Evolutionary conservation across 2,113 vertebrate species (phyloP), one percentile per base, ranked within the genome.

Genomic region (Tichodroma muraria): DNA sequence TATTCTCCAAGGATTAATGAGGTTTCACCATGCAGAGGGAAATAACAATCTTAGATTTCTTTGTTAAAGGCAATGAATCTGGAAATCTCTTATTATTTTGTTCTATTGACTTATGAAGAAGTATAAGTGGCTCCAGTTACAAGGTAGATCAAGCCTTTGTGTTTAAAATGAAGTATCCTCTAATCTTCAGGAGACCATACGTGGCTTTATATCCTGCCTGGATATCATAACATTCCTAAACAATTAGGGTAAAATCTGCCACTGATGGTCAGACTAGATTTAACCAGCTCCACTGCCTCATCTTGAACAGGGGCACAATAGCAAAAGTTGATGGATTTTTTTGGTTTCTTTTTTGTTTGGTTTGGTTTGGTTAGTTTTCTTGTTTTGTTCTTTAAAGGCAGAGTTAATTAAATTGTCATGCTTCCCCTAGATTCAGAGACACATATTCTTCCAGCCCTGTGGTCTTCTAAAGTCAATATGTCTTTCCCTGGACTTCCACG

Each of bases 281-380:
- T 70, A 60, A 45, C 4, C 15, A 73, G 3, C 2, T 35, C 9
- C 14, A 31, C 9, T 44, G 5, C 2, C 15, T 70, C 31, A n/a
- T 65, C 42, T 57, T 61, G 9, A 57, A 38, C 6, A 42, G 10
- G 2, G 3, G 4, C 28, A 80, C 6, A 44, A 45, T 2, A 70
- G 4, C 15, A 80, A 49, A 71, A 30, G 2, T 13, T 42, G 6
- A 3, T n/a, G 27, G 5, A 0, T n/a, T 3, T 19, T 52, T 61
- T 25, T 25, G 1, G 3, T 23, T 65, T 42, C 1, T 24, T 16
- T 9, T 53, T 56, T 16, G 2, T 3, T 38, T 44, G 0, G 1
- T n/a, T 70, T 59, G 1, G 0, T 24, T 56, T 33, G 9, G 3
- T 71, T 60, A 5, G 2, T 8, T 77, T 49, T 22, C 8, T 54